A percentile compares a stretch with the other conserved stretches of the same genome.
These are phyloP conservation scores for Sarcophaga caerulescens DNA, from an alignment of 2,888 invertebrate genomes.

Conservation along the genomic window DNA sequence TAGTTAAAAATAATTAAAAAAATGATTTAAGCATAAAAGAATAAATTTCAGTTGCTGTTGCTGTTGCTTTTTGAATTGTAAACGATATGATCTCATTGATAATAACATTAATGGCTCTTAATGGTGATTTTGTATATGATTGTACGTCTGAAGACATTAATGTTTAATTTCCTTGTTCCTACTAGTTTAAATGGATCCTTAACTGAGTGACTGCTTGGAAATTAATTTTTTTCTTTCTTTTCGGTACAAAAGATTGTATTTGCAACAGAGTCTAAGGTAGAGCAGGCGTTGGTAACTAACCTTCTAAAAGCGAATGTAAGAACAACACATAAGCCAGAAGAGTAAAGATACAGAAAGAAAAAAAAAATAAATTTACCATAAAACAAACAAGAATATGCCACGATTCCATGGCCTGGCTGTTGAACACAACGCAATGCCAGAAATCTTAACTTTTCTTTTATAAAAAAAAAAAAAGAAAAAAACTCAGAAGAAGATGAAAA, in stretches of 20 bases:
- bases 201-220: neutral
- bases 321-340: neutral
- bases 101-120: neutral
- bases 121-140: neutral
- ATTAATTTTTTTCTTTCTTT: slow-evolving; percentile 10
- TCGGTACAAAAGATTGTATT: too few species aligned
- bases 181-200: slow-evolving; percentile 13
- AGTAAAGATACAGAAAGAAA: neutral
- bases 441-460: neutral
- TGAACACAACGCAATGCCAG: too few species aligned
- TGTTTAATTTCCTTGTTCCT: slow-evolving; percentile 35
- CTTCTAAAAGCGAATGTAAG: neutral
- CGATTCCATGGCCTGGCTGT: too few species aligned
- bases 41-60: neutral
- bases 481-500: neutral
- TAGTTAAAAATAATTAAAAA: slow-evolving; percentile 9
- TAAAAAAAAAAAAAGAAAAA: neutral
- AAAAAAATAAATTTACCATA: slow-evolving; percentile 39
- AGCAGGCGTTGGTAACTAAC: slow-evolving; percentile 38
- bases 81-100: slow-evolving; percentile 26
- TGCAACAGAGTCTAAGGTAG: slow-evolving; percentile 4
- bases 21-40: neutral
- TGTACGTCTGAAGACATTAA: neutral
- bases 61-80: neutral
- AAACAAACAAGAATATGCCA: slow-evolving; percentile 56